Percentiles rank a stretch among this genome's conserved stretches.
phyloP scores from a whole-genome alignment of 2,797 vertebrate species.

The Thunnus albacares region DNA sequence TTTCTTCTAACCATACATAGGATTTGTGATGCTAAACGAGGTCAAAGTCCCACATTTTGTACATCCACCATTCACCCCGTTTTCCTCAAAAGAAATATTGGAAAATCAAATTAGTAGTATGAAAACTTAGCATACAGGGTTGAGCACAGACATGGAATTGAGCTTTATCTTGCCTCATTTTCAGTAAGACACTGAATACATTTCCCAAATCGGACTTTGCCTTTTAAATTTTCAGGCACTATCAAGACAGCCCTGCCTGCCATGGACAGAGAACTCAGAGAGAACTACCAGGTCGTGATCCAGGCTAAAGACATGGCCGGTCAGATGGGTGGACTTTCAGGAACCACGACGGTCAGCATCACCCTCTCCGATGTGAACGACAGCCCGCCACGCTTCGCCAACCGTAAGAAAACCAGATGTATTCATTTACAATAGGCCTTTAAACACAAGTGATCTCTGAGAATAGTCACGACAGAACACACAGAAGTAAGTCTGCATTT shows the following conservation, averaged over 20 bases:
- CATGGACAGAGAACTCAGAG: slow-evolving; percentile 97
- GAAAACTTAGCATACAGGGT: slow-evolving; percentile 24
- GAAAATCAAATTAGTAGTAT: slow-evolving; percentile 40
- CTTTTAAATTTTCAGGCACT: slow-evolving; percentile 84
- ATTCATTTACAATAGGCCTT: neutral
- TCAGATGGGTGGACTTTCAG: slow-evolving; percentile 97
- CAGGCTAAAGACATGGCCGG: slow-evolving; percentile 99
- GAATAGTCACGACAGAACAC: neutral
- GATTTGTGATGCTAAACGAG: neutral
- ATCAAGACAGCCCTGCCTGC: slow-evolving; percentile 97
- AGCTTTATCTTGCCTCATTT: slow-evolving; percentile 48
- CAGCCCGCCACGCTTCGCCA: slow-evolving; percentile 95
- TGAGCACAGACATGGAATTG: slow-evolving; percentile 26
- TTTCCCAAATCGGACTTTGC: slow-evolving; percentile 23
- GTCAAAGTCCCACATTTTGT: neutral
- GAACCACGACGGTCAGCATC: slow-evolving; percentile 96
- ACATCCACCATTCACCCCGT: neutral
- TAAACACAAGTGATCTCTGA: neutral
- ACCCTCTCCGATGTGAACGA: slow-evolving; percentile 95
- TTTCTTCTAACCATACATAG: neutral
- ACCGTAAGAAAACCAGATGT: slow-evolving; percentile 86
- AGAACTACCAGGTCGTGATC: slow-evolving; percentile 97
- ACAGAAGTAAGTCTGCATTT: neutral
- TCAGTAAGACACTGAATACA: slow-evolving; percentile 24
- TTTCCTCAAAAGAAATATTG: slow-evolving; percentile 34